Conservation (phyloP, 2,113 vertebrate species). For the Dasyurus viverrinus region DNA sequence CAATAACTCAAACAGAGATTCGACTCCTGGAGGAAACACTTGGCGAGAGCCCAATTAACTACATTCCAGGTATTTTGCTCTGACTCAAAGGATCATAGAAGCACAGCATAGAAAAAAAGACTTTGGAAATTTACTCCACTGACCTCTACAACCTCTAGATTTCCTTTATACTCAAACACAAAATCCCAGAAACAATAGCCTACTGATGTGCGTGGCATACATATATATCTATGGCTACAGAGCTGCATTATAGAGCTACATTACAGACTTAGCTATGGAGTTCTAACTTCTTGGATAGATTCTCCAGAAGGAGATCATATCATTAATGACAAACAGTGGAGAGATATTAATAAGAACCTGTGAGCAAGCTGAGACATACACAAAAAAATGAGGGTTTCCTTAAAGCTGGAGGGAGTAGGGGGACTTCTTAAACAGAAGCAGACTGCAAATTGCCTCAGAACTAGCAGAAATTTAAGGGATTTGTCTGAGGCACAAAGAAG, state of each 20-base stretch:
- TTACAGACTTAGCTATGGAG: neutral
- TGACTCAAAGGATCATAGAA: slow-evolving; percentile 53
- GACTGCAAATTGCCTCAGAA: neutral
- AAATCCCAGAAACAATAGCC: neutral
- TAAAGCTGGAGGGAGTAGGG: neutral
- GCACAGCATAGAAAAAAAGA: neutral
- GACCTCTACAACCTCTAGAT: neutral
- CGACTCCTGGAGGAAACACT: slow-evolving; percentile 63
- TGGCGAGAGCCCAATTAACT: neutral
- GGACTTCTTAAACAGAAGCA: neutral
- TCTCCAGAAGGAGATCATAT: neutral
- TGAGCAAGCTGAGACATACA: neutral
- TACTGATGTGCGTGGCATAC: neutral
- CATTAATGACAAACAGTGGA: neutral
- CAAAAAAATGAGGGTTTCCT: neutral
- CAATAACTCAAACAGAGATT: slow-evolving; percentile 42
- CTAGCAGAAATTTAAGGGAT: neutral
- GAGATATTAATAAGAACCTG: neutral
- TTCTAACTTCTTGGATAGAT: neutral
- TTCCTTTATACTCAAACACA: slow-evolving; percentile 13
- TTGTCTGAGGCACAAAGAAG: neutral
- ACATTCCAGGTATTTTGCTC: slow-evolving; percentile 59
- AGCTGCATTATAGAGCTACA: neutral
- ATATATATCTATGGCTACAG: too few relatives aligned
- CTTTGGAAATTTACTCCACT: slow-evolving; percentile 17